phyloP scores from a whole-genome alignment of 30 jellyfish, hydroid and myxozoan species.

The Catostylus mosaicus region DNA sequence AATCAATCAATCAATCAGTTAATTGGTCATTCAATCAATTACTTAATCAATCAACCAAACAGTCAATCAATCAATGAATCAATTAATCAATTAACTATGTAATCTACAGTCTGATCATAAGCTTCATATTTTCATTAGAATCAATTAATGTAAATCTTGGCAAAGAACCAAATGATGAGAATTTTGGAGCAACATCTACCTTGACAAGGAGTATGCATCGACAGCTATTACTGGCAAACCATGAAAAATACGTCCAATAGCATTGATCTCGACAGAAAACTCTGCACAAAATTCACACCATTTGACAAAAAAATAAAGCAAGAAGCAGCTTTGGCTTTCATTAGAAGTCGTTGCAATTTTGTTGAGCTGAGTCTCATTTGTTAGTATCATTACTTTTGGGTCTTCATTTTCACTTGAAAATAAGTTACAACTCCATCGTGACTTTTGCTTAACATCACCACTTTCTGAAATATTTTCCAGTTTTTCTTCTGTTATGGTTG shows the following conservation, averaged over 20 bases:
- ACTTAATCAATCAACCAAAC: too few relatives aligned
- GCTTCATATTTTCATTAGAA: too few relatives aligned
- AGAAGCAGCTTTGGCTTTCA: constrained; percentile 43
- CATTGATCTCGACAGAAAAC: constrained; percentile 31
- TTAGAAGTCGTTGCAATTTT: constrained; percentile 18
- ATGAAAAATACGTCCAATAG: constrained; percentile 29
- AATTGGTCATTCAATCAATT: too few relatives aligned
- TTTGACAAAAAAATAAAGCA: constrained; percentile 43
- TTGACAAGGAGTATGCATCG: constrained; percentile 47
- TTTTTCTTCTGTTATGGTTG: not conserved
- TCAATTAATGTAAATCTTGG: too few relatives aligned
- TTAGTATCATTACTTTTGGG: constrained; percentile 17
- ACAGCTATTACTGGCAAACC: constrained; percentile 59
- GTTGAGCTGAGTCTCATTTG: constrained; percentile 43
- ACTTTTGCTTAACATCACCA: not conserved
- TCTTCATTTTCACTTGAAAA: not conserved
- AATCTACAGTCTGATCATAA: too few relatives aligned
- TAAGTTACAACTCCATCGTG: constrained; percentile 45
- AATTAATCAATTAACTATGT: too few relatives aligned
- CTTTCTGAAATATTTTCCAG: constrained; percentile 2
- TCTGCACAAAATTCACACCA: constrained; percentile 69
- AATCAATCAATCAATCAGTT: too few relatives aligned
- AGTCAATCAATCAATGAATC: too few relatives aligned
- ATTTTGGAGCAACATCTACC: too few relatives aligned
- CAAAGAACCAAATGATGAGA: too few relatives aligned